Conservation (phyloP, 2,113 vertebrate genomes). For the Lepidothrix coronata region DNA sequence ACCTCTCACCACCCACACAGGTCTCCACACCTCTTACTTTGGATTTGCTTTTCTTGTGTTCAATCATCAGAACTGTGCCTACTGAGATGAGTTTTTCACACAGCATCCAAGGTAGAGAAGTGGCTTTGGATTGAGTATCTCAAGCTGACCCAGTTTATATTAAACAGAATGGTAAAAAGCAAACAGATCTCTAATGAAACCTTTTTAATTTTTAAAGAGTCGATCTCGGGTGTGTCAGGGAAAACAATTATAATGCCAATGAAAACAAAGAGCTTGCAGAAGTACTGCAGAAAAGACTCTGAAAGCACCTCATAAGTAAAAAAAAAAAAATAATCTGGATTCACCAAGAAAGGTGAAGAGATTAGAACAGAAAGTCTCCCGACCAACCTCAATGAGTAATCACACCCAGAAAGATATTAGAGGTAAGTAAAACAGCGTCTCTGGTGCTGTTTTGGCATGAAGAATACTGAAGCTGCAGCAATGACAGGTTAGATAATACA, state of each 20-base stretch:
- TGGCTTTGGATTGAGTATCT: not conserved
- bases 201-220: constrained; percentile 16
- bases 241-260: not conserved
- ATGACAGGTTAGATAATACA: not conserved
- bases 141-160: not conserved
- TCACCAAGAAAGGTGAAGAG: not conserved
- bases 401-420: not conserved
- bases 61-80: not conserved
- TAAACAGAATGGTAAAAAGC: not conserved
- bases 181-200: not conserved
- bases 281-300: not conserved
- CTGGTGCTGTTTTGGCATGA: not conserved
- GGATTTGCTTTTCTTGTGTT: not conserved
- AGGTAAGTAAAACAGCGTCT: not conserved
- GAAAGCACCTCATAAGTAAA: not conserved
- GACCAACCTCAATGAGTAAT: not conserved
- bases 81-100: not conserved
- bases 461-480: not conserved
- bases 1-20: not conserved
- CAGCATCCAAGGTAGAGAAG: not conserved
- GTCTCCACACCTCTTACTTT: not conserved
- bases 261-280: not conserved
- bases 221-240: not conserved
- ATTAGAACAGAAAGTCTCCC: not conserved
- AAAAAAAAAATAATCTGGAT: not conserved